Conservation (phyloP, 35 echinoderm and acorn worm species). For the Apostichopus parvimensis region DNA sequence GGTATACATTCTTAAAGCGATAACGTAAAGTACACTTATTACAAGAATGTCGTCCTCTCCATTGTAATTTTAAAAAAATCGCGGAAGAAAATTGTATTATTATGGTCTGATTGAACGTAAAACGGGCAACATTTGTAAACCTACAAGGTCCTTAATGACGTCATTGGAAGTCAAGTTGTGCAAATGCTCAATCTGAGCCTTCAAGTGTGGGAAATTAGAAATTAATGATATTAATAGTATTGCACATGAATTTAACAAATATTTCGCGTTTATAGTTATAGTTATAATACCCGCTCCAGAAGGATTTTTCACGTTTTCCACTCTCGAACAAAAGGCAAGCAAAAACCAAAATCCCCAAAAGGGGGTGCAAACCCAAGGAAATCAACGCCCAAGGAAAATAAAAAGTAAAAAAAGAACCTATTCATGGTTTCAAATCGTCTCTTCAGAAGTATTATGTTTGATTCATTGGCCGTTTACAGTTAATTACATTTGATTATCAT, state of each 20-base stretch:
- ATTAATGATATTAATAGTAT: conserved; percentile 12
- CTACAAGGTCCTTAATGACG: not conserved
- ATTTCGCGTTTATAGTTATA: not conserved
- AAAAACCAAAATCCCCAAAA: not conserved
- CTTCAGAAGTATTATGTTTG: not conserved
- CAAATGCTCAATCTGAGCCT: not conserved
- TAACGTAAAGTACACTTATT: too few relatives aligned
- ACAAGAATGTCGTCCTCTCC: too few relatives aligned
- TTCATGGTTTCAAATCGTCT: not conserved
- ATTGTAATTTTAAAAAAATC: too few relatives aligned
- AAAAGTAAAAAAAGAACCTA: not conserved
- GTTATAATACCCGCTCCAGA: too few relatives aligned
- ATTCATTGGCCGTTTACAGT: not conserved
- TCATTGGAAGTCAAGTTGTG: conserved; percentile 15
- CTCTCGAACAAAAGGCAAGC: too few relatives aligned
- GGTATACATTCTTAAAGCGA: too few relatives aligned
- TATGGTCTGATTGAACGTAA: too few relatives aligned
- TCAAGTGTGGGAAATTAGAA: not conserved
- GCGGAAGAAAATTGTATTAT: too few relatives aligned
- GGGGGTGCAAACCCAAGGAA: too few relatives aligned
- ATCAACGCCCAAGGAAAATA: not conserved
- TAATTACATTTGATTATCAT: too few relatives aligned
- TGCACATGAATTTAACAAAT: conserved; percentile 33
- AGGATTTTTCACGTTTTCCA: too few relatives aligned
- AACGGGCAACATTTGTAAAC: too few relatives aligned